Evolutionary conservation across 2,113 vertebrate species (phyloP), one percentile per base, ranked within the genome.

Genomic region (Amphiprion percula): DNA sequence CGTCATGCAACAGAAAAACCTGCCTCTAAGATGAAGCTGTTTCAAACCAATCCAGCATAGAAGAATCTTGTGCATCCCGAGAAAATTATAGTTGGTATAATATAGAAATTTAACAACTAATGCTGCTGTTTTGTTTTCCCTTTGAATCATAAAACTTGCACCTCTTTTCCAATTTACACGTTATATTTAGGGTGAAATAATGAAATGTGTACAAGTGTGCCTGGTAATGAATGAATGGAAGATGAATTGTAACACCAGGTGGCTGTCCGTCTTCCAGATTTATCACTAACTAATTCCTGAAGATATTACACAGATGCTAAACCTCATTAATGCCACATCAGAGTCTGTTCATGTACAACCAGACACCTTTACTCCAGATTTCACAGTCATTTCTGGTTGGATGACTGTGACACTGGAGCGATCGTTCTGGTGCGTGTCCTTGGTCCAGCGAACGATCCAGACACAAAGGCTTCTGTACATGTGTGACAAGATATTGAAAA

Each of bases 381-480:
- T 21, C 33, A 33, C 37, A 44, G 2, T 9, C 1, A 21, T 78
- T 54, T 71, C 19, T 75, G 21, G 0, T 4, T n/a, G 62, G 1
- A 72, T 2, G 66, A 19, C 16, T 55, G 9, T 19, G 74, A 4
- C 72, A n/a, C 53, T 7, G 50, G 8, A n/a, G 33, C 5, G 23
- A 24, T 24, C 19, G 49, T 17, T n/a, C n/a, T 9, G 44, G 10
- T 23, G 17, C 23, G 47, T 74, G 64, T 4, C 79, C 78, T 80
- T 72, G 58, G 30, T 58, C 41, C 28, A 19, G 61, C 65, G 37
- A 33, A 59, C 60, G 16, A 24, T n/a, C 39, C 77, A 77, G 82
- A 83, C 86, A 84, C 62, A 80, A 76, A 83, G 67, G 52, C 50
- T 60, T 56, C 37, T 53, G 4, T 24, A 49, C 26, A 61, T 21